phyloP scores from a whole-genome alignment of 2,113 vertebrate genomes.

The Pagrus major region DNA sequence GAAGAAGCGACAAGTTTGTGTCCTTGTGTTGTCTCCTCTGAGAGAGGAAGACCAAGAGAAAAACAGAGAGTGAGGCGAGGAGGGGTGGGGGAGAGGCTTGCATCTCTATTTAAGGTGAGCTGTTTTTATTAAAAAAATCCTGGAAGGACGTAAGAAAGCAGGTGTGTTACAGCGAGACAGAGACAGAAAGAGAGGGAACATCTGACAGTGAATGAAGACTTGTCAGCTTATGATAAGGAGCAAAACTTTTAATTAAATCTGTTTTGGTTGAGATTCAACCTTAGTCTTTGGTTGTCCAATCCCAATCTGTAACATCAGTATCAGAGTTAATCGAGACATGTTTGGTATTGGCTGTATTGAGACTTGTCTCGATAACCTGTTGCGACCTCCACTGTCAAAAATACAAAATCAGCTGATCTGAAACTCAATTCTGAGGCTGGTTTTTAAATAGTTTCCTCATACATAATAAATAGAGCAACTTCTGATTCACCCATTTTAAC shows the following conservation, averaged over 20 bases:
- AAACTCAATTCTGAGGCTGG: no score
- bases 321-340: constrained; percentile 17
- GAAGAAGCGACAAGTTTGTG: constrained; percentile 83
- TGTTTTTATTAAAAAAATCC: constrained; percentile 80
- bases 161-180: not conserved
- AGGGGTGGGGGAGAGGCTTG: constrained; percentile 21
- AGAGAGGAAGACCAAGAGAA: constrained; percentile 58
- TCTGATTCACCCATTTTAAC: no score
- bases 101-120: constrained; percentile 63
- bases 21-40: constrained; percentile 77
- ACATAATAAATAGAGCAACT: no score
- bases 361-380: not conserved
- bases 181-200: constrained; percentile 32
- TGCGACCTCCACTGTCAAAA: not conserved
- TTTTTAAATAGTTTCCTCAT: no score
- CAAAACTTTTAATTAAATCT: constrained; percentile 44
- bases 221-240: constrained; percentile 19
- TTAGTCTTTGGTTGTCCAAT: not conserved
- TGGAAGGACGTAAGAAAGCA: constrained; percentile 50
- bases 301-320: constrained; percentile 10
- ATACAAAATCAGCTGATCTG: not conserved
- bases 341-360: not conserved
- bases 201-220: constrained; percentile 31
- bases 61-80: constrained; percentile 47
- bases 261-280: not conserved